Percentiles rank a stretch among this genome's conserved stretches.
phyloP scores from a whole-genome alignment of 2,113 vertebrate species.

The Aviceda subcristata region DNA sequence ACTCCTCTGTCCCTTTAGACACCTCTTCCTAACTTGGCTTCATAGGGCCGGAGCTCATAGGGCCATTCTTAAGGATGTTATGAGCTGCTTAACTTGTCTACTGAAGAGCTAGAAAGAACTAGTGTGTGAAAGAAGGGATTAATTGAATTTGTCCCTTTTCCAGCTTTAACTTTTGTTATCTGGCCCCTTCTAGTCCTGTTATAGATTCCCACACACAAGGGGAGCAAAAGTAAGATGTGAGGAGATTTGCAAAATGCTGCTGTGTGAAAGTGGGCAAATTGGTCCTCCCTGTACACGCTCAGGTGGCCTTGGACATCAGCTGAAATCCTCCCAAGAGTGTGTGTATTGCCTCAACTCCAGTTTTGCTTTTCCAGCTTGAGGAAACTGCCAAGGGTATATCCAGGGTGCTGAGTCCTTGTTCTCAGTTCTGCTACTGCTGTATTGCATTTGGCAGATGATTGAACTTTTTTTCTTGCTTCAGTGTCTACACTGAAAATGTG shows the following conservation, averaged over 20 bases:
- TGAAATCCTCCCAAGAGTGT: neutral
- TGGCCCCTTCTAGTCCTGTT: neutral
- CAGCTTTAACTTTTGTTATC: neutral
- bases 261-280: neutral
- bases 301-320: rapidly evolving
- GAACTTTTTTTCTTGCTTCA: neutral
- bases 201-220: neutral
- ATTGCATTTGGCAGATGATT: neutral
- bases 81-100: neutral
- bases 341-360: neutral
- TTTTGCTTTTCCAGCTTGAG: neutral
- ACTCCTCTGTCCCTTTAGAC: neutral
- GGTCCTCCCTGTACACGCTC: rapidly evolving
- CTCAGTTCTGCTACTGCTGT: neutral
- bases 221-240: neutral
- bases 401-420: neutral
- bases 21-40: neutral
- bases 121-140: neutral
- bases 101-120: neutral
- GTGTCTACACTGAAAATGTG: neutral
- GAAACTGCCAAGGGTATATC: neutral
- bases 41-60: neutral
- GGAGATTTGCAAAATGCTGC: neutral
- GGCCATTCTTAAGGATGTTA: neutral
- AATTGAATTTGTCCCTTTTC: neutral